Base-by-base conservation (phyloP, 2,888 invertebrate genomes). In the Periphyllus acericola region DNA sequence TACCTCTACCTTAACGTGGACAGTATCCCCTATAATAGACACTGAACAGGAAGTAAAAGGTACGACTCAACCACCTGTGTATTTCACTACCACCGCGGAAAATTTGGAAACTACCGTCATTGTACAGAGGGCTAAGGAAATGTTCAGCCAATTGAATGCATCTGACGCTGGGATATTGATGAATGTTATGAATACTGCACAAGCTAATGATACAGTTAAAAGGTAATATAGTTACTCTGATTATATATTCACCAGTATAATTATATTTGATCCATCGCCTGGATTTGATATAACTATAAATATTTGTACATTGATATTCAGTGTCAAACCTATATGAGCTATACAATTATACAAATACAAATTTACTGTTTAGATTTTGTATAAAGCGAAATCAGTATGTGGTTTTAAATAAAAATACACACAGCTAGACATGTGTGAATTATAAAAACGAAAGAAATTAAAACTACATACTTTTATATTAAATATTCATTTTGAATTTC, bases 171-270 rank as follows among this genome's bases (percentile, higher is more conserved):
- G 94, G 89, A 95, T 95, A 90, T 92, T 96, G 86, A 94, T 96
- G 93, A 94, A 94, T 89, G 95, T 96, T 71, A 96, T 96, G 96
- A 95, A 95, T 90, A 95, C 96, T 91, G 96, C 96, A 0, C 95
- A 90, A 89, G 89, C 89, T 11, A 91, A 91, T 79, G 90, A 89
- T 84, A 90, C 90, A 8, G 82, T 91, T 21, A 90, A 90, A 81
- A 83, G 89, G 78, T 87, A 80, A 29, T 36, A 29, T 36, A 34
- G 52, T 29, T 11, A 46, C 14, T 14, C 25, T 34, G 4, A 25
- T 34, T n/a, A n/a, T 83, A 29, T 1, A 29, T 52, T 40, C 29
- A 36, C 11, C n/a, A n/a, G n/a, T 46, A 46, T 14, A 46, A 46
- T 46, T 14, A 46, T 46, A 46, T 14, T 36, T 36, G 11, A 46